These are phyloP conservation scores for Cyprinella venusta DNA, from an alignment of 2,797 vertebrate species.

Conservation along the genomic window DNA sequence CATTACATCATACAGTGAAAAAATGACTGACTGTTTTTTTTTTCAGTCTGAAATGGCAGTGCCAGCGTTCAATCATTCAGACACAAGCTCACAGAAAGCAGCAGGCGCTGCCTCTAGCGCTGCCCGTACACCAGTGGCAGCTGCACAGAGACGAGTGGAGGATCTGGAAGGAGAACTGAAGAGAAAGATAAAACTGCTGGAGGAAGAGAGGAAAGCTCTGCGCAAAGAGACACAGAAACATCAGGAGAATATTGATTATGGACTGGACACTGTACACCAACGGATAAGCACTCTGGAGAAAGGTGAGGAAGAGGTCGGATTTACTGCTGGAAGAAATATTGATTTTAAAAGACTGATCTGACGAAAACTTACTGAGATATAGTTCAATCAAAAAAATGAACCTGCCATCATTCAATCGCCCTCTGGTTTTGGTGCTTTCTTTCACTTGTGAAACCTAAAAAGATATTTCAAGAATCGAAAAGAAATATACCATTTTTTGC, in stretches of 20 bases:
- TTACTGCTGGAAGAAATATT: neutral
- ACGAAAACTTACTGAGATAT: neutral
- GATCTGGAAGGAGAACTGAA: slow-evolving; percentile 91
- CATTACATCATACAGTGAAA: neutral
- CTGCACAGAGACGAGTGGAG: slow-evolving; percentile 84
- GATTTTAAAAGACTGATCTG: neutral
- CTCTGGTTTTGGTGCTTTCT: neutral
- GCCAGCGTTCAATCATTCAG: slow-evolving; percentile 79
- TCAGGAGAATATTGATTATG: slow-evolving; percentile 85
- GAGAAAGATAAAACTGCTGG: slow-evolving; percentile 88
- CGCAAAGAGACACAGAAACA: slow-evolving; percentile 82
- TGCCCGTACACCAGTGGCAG: slow-evolving; percentile 55
- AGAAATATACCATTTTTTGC: too few relatives aligned
- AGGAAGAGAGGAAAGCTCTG: slow-evolving; percentile 87
- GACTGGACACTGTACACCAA: slow-evolving; percentile 85
- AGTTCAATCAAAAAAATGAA: neutral
- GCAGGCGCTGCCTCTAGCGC: slow-evolving; percentile 53
- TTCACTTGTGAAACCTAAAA: neutral
- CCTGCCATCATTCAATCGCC: neutral
- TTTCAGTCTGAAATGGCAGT: slow-evolving; percentile 87
- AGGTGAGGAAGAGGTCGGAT: slow-evolving; percentile 72
- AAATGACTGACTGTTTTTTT: neutral
- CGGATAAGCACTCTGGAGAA: slow-evolving; percentile 87
- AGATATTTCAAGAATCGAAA: neutral
- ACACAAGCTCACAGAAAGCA: slow-evolving; percentile 56